Conservation (phyloP, 2,113 vertebrate genomes). For the Python bivittatus region DNA sequence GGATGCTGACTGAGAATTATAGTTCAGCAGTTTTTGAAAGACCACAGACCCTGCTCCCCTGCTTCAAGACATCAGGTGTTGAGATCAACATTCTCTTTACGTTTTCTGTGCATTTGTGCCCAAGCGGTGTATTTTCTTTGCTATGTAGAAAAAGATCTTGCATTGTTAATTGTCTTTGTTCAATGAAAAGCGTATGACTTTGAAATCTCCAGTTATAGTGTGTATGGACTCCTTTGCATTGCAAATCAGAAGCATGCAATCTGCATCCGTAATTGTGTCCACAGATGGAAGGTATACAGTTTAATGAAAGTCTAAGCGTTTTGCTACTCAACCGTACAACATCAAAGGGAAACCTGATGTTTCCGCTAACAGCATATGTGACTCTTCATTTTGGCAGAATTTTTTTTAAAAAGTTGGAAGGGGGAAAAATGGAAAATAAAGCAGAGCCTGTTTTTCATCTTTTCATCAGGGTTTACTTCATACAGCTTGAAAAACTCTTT, state of each 20-base stretch:
- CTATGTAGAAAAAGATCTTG: background rate
- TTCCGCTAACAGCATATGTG: background rate
- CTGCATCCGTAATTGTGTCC: background rate
- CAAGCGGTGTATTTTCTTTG: background rate
- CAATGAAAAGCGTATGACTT: background rate
- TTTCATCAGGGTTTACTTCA: background rate
- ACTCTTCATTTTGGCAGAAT: background rate
- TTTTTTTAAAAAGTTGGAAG: background rate
- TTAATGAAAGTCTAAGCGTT: background rate
- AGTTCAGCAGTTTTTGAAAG: background rate
- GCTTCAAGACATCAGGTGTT: background rate
- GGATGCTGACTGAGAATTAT: background rate
- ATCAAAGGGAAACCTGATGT: background rate
- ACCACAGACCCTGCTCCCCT: background rate
- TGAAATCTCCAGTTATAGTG: background rate
- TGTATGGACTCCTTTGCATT: background rate
- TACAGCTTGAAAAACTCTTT: background rate
- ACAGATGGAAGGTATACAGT: background rate
- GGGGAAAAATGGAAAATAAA: background rate
- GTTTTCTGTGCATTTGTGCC: background rate
- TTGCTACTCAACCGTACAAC: background rate
- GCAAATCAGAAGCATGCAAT: background rate
- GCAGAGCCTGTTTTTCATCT: background rate
- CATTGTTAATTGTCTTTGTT: background rate
- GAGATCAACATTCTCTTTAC: background rate